Conservation (phyloP, 1,140 invertebrate species). For the Lordiphosa mommai region DNA sequence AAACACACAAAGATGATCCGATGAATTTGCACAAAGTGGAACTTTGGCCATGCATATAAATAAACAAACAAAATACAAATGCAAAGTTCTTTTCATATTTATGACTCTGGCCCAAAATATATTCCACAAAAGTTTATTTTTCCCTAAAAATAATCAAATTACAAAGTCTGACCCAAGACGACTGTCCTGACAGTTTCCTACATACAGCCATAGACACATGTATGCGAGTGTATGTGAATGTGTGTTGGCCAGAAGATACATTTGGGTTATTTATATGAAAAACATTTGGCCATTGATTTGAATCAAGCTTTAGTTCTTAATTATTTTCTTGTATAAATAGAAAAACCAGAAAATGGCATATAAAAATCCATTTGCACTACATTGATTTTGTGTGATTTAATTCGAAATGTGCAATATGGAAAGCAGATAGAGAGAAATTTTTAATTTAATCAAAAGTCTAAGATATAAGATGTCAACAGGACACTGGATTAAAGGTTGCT, state of each 20-base stretch:
- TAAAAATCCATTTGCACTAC: neutral
- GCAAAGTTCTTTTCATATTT: slow-evolving; percentile 47
- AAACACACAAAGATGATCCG: slow-evolving; percentile 32
- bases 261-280: slow-evolving; percentile 61
- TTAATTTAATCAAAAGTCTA: slow-evolving; percentile 8
- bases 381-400: slow-evolving; percentile 34
- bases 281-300: slow-evolving; percentile 6
- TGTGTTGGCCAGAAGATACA: slow-evolving; percentile 4
- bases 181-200: neutral
- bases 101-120: slow-evolving; percentile 38
- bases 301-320: slow-evolving; percentile 32
- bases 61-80: slow-evolving; percentile 49
- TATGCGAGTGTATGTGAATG: too few species aligned
- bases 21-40: slow-evolving; percentile 29
- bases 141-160: slow-evolving; percentile 33
- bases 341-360: slow-evolving; percentile 17
- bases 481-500: too few species aligned
- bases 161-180: slow-evolving; percentile 38
- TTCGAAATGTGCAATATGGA: slow-evolving; percentile 1
- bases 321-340: slow-evolving; percentile 42
- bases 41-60: slow-evolving; percentile 49
- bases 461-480: neutral
- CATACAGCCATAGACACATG: neutral
- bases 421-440: slow-evolving; percentile 26
- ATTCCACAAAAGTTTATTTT: slow-evolving; percentile 36